phyloP scores from a whole-genome alignment of 1,140 invertebrate species.

The Ditylenchus dipsaci region DNA sequence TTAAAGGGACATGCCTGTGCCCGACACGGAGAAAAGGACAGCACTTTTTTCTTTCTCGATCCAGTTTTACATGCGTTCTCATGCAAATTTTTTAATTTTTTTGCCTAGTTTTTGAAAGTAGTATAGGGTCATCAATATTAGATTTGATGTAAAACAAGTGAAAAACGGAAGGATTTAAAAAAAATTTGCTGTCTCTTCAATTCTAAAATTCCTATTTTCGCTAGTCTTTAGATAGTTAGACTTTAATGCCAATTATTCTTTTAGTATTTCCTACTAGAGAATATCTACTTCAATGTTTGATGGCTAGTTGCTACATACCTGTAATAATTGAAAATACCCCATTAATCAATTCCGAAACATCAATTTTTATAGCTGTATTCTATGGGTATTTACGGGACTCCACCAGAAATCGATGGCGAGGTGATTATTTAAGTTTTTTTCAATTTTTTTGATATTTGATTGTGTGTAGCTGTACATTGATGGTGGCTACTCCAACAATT shows the following conservation, averaged over 20 bases:
- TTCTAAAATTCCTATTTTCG: too few relatives aligned
- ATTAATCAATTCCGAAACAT: background rate
- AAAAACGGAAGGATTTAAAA: too few relatives aligned
- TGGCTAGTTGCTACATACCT: conserved; percentile 61
- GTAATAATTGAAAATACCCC: background rate
- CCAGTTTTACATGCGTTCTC: too few relatives aligned
- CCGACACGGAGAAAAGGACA: too few relatives aligned
- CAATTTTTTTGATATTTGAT: conserved; percentile 42
- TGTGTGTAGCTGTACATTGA: conserved; percentile 60
- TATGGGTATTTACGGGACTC: conserved; percentile 44
- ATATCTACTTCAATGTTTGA: conserved; percentile 51
- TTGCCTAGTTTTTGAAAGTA: too few relatives aligned
- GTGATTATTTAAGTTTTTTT: conserved; percentile 22
- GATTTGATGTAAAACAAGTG: too few relatives aligned
- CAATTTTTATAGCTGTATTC: conserved; percentile 51
- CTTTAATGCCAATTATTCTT: conserved; percentile 21
- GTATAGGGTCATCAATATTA: too few relatives aligned
- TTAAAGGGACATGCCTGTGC: too few relatives aligned
- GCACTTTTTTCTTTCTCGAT: too few relatives aligned
- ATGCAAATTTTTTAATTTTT: too few relatives aligned
- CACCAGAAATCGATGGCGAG: conserved; percentile 57
- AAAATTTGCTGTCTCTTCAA: too few relatives aligned
- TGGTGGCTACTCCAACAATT: conserved; percentile 60
- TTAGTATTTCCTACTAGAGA: conserved; percentile 27
- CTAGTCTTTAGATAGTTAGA: too few relatives aligned